Evolutionary conservation across 2,888 invertebrate genomes (phyloP), one percentile per base, ranked within the genome.

Genomic region (Trichopria drosophilae): DNA sequence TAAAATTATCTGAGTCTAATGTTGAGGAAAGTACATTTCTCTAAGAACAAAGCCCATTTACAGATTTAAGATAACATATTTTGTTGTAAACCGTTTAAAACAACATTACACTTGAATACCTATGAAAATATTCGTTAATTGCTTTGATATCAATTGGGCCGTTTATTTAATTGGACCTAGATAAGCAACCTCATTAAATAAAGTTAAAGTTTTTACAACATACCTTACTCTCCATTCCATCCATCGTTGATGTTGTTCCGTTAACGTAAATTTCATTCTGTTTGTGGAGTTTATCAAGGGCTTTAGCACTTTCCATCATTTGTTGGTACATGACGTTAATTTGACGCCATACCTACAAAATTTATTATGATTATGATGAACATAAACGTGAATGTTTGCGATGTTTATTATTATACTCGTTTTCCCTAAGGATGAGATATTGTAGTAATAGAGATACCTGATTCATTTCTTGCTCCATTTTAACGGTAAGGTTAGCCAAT

Each of bases 291-390:
- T 85, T 84, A 54, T 86, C 86, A n/a, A 93, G 76, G 3, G 87
- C 81, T 29, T 82, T 82, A 36, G 87, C 86, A 67, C 85, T 90
- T 52, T 85, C 84, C 22, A 84, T 84, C 67, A 93, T 84, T 71
- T 92, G 90, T 64, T 86, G 85, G 72, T 89, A 86, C 89, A 93
- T 90, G 48, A 89, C 86, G 57, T 91, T 90, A 62, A 93, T 92
- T 74, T 92, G 93, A 16, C 91, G 79, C 93, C 93, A 93, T 12
- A 93, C 91, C 75, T 73, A 19, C 10, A 52, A 24, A 5, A 23
- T 18, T 12, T 23, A 5, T 24, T 43, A 22, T 6, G 20, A 39
- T 24, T 26, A 26, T 18, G n/a, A n/a, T n/a, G 9, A 7, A 39
- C 23, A 29, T 19, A 48, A 39, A 43, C 19, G 34, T 34, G 12